Base-by-base conservation (phyloP, 2,113 vertebrate species). In the Taxidea taxus region DNA sequence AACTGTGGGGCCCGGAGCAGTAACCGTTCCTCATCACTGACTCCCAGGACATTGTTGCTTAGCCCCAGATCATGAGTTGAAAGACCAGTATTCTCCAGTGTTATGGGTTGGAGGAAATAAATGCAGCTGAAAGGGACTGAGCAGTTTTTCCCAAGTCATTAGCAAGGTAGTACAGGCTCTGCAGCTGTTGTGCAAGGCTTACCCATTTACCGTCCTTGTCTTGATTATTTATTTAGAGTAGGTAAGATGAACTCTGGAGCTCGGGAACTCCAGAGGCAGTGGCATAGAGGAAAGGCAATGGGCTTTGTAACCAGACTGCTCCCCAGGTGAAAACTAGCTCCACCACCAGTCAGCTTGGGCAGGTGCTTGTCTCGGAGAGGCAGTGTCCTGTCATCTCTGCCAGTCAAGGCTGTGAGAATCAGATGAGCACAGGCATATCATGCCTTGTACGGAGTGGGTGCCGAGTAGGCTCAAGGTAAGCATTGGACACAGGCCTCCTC, bases 391-490 rank as follows among this genome's bases (percentile, higher is more conserved):
- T 75, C 64, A 47, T 20, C 20, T 51, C n/a, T 34, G 1, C 39
- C 3, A 25, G 27, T 74, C 23, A 0, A 4, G 47, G 37, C 23
- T 34, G 7, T 4, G 25, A 56, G 29, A 23, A 3, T 83, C 60
- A 37, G 47, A 31, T 12, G 13, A 0, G 60, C 2, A 0, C 31
- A 0, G 2, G 1, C 0, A 29, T 3, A 0, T 2, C 23, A 21
- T 2, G 1, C 15, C 31, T 58, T 4, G 34, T 29, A 1, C 0
- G 0, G 4, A 10, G 29, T 2, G 20, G 20, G 23, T 34, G 3
- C 27, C 0, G 42, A 44, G 42, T n/a, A 34, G 49, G 31, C 11
- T 1, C 1, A 0, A 8, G 6, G 18, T 3, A 4, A 15, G 37
- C 4, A 0, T 7, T 34, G 7, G 83, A 7, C 1, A 0, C 4